Percentiles rank a stretch among this genome's conserved stretches.
These are phyloP conservation scores for Sitobion miscanthi DNA, from an alignment of 1,140 invertebrate genomes.

Conservation along the genomic window DNA sequence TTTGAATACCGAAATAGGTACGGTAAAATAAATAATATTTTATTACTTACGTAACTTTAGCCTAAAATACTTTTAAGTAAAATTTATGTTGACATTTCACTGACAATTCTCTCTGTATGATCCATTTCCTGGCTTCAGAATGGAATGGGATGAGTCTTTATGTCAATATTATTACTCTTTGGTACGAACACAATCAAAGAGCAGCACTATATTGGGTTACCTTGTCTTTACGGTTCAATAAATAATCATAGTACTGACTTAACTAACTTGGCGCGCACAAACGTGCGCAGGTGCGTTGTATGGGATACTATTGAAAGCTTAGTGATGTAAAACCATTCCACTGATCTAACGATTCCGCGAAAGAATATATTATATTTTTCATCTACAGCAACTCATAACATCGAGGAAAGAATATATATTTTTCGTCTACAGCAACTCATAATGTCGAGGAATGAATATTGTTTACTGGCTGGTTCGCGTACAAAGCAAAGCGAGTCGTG, in stretches of 20 bases:
- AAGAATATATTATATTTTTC: background rate
- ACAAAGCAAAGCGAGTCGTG: background rate
- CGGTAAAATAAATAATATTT: background rate
- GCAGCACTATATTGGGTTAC: background rate
- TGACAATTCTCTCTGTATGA: conserved; percentile 15
- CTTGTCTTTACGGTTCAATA: background rate
- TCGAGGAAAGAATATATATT: background rate
- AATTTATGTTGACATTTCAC: background rate
- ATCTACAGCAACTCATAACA: background rate
- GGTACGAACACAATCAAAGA: conserved; percentile 6
- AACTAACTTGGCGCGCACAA: background rate
- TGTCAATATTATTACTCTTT: conserved; percentile 29
- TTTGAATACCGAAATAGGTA: background rate
- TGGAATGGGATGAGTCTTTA: background rate
- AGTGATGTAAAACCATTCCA: background rate
- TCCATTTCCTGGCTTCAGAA: background rate
- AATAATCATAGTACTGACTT: conserved; percentile 9
- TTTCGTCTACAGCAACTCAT: background rate
- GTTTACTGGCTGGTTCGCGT: background rate
- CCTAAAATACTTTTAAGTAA: background rate
- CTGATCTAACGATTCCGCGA: background rate
- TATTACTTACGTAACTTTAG: background rate
- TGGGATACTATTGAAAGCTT: background rate
- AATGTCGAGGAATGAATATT: too few relatives aligned
- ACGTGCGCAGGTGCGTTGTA: background rate